These are phyloP conservation scores for Sebastes paucispinis DNA, from an alignment of 2,797 vertebrate species.

Conservation along the genomic window DNA sequence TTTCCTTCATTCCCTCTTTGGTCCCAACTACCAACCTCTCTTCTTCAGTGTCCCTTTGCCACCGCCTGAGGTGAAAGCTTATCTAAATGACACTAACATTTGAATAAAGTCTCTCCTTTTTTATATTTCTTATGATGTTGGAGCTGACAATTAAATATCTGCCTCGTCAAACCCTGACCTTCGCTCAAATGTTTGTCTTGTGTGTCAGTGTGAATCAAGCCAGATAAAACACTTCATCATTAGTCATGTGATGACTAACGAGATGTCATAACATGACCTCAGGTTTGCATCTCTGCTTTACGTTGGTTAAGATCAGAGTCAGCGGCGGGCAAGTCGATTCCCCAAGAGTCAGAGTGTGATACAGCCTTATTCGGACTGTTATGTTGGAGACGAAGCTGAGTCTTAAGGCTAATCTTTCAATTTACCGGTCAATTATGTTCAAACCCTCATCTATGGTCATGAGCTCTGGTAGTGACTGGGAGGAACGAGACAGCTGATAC, in stretches of 20 bases:
- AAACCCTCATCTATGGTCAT: neutral
- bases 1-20: neutral
- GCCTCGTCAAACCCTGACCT: conserved; percentile 7
- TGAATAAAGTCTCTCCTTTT: neutral
- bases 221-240: neutral
- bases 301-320: neutral
- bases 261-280: neutral
- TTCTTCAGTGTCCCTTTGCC: neutral
- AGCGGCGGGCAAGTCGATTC: too few relatives aligned
- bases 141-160: neutral
- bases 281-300: neutral
- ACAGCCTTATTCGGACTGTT: neutral
- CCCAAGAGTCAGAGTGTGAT: neutral
- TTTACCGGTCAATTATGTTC: neutral
- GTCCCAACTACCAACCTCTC: too few relatives aligned
- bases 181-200: neutral
- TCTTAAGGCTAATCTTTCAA: neutral
- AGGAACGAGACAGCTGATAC: neutral
- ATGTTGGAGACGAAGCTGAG: neutral
- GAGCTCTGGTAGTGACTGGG: neutral
- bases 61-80: neutral
- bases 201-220: neutral
- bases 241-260: neutral
- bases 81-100: neutral
- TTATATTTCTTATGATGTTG: neutral